Evolutionary conservation across 2,797 vertebrate species (phyloP).

Genomic region (Cichlasoma orientale): DNA sequence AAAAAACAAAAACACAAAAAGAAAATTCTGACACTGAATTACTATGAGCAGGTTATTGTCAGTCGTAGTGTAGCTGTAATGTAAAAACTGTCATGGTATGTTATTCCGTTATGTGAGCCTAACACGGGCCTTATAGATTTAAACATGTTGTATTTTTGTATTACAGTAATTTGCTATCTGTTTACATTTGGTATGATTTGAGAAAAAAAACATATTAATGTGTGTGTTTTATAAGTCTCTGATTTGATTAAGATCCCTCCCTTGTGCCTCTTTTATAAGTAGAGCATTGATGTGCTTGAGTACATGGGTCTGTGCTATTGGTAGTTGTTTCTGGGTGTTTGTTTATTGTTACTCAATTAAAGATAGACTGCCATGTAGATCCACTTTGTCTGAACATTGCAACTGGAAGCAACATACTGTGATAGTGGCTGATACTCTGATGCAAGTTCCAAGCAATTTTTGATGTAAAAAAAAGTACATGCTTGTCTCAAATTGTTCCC

Average conservation of each 20-base stretch:
- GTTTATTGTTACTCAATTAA: slow-evolving; percentile 79
- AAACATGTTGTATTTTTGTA: slow-evolving; percentile 95
- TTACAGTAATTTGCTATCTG: slow-evolving; percentile 86
- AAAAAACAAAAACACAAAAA: slow-evolving; percentile 50
- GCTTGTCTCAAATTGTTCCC: slow-evolving; percentile 60
- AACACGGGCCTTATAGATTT: slow-evolving; percentile 82
- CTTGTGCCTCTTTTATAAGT: slow-evolving; percentile 85
- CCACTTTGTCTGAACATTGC: slow-evolving; percentile 75
- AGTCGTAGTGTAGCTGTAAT: slow-evolving; percentile 79
- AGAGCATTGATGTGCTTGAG: slow-evolving; percentile 84
- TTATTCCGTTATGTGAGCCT: slow-evolving; percentile 81
- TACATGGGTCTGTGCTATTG: slow-evolving; percentile 80
- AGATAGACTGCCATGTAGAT: slow-evolving; percentile 80
- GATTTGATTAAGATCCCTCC: slow-evolving; percentile 78
- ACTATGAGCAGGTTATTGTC: slow-evolving; percentile 75
- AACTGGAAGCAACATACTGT: slow-evolving; percentile 78
- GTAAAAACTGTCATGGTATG: slow-evolving; percentile 77
- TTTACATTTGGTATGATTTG: slow-evolving; percentile 84
- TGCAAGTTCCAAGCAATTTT: slow-evolving; percentile 69
- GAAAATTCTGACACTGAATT: slow-evolving; percentile 72
- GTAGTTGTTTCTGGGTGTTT: slow-evolving; percentile 83
- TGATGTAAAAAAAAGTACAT: slow-evolving; percentile 45
- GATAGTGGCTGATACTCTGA: slow-evolving; percentile 75
- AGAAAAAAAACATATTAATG: slow-evolving; percentile 76
- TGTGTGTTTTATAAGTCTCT: slow-evolving; percentile 82